These are phyloP conservation scores for Trochalopteron elliotii DNA, from an alignment of 2,113 vertebrate species.

Conservation along the genomic window DNA sequence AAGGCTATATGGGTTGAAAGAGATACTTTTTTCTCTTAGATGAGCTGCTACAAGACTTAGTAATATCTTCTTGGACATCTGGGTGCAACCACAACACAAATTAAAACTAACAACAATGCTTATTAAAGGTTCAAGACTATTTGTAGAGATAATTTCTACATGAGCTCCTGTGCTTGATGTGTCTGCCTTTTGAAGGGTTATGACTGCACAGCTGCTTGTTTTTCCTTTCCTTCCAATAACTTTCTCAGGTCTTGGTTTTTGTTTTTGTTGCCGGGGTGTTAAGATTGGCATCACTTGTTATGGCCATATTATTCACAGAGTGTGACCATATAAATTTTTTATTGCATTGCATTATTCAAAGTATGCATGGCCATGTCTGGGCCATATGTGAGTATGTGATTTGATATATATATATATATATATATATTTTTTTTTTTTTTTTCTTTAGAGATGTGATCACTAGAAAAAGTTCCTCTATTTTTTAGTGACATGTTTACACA, in stretches of 20 bases:
- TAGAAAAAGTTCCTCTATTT: neutral
- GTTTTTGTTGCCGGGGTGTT: neutral
- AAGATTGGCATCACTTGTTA: neutral
- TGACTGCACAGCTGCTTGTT: neutral
- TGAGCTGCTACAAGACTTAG: fast-evolving
- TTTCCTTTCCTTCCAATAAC: neutral
- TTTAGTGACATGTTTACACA: neutral
- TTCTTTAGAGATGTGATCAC: neutral
- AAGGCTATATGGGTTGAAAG: neutral
- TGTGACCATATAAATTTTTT: neutral
- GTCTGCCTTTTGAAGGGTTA: neutral
- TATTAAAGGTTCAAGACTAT: neutral
- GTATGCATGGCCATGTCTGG: neutral
- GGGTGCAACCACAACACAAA: neutral
- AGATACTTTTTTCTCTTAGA: neutral
- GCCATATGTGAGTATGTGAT: neutral
- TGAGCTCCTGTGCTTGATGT: neutral
- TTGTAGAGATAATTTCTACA: neutral
- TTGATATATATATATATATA: neutral
- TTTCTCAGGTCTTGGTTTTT: neutral
- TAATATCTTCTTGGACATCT: neutral
- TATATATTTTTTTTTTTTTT: neutral
- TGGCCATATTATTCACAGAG: neutral
- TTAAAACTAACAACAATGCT: neutral
- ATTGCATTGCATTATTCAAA: neutral